Percentiles rank a stretch among this genome's conserved stretches.
Conservation (phyloP, 2,797 vertebrate species). For the Diplodus puntazzo region DNA sequence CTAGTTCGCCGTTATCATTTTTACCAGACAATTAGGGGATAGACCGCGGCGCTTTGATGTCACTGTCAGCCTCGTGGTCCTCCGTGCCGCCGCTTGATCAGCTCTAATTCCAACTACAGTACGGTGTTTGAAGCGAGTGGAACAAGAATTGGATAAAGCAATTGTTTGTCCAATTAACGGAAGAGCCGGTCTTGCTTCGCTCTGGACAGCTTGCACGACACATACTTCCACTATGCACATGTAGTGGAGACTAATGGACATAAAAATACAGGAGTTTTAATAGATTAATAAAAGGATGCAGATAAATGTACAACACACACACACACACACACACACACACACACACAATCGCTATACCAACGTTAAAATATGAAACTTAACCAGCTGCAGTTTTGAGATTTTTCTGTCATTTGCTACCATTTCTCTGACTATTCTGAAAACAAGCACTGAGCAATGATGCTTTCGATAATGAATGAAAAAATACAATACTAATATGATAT, state of each 20-base stretch:
- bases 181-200: conserved; percentile 17
- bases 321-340: background rate
- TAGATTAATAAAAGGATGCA: background rate
- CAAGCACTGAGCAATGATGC: background rate
- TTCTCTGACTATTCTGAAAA: background rate
- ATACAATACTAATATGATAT: conserved; percentile 27
- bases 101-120: conserved; percentile 69
- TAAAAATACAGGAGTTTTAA: background rate
- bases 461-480: conserved; percentile 4
- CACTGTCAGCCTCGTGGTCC: conserved; percentile 67
- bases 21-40: conserved; percentile 79
- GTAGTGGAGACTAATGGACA: background rate
- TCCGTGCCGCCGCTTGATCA: conserved; percentile 69
- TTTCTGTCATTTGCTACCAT: background rate
- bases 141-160: conserved; percentile 60
- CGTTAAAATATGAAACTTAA: background rate
- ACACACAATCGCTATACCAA: background rate
- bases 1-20: conserved; percentile 73
- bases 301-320: background rate
- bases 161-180: conserved; percentile 61
- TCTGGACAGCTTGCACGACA: conserved; percentile 7
- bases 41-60: conserved; percentile 77
- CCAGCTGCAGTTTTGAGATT: background rate
- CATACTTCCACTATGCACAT: background rate
- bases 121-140: conserved; percentile 58